These are phyloP conservation scores for Myoxocephalus aenaeus DNA, from an alignment of 2,797 vertebrate species.

Conservation along the genomic window DNA sequence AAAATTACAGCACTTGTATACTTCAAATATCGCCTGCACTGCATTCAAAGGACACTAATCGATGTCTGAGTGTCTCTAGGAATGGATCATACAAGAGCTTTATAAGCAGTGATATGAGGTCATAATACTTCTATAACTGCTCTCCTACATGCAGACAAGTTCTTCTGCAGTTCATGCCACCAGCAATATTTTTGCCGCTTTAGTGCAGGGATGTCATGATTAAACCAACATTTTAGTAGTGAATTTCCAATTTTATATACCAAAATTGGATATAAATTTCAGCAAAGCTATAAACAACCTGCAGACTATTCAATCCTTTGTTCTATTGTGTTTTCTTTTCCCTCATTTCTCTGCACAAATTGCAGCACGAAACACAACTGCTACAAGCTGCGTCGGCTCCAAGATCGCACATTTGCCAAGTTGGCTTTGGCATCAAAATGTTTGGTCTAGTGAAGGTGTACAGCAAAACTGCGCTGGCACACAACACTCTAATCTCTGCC, in stretches of 20 bases:
- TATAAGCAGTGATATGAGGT: background rate
- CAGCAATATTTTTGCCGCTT: background rate
- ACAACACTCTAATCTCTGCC: background rate
- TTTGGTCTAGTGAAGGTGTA: background rate
- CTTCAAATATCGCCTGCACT: background rate
- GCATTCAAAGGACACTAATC: background rate
- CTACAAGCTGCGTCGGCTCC: background rate
- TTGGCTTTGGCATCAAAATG: background rate
- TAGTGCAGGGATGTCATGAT: background rate
- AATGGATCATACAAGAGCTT: background rate
- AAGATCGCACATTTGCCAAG: background rate
- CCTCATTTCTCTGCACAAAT: background rate
- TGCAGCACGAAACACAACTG: constrained; percentile 2
- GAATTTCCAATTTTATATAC: no score
- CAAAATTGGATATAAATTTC: background rate
- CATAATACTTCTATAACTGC: background rate
- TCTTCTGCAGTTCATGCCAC: background rate
- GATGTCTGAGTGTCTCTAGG: constrained; percentile 15
- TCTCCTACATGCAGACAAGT: background rate
- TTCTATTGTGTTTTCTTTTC: background rate
- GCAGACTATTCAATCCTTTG: background rate
- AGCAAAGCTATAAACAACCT: constrained; percentile 1
- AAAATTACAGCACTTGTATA: constrained; percentile 5
- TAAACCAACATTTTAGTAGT: no score
- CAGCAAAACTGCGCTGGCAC: background rate